Evolutionary conservation across 2,888 invertebrate species (phyloP).

Genomic region (Apodemia zela): DNA sequence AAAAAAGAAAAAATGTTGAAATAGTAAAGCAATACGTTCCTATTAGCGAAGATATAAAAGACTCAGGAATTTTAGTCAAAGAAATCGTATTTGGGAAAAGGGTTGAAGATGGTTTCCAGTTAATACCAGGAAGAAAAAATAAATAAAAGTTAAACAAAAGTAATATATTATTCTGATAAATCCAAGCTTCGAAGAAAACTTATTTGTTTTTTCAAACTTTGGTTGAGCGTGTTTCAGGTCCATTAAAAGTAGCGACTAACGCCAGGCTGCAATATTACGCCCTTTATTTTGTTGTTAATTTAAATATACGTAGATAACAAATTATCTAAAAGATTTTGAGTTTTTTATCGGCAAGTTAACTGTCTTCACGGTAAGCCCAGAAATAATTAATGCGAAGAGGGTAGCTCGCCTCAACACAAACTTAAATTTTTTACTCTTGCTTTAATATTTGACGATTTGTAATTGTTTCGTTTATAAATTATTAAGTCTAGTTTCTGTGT

Average conservation of each 20-base stretch:
- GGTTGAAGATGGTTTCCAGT: not conserved
- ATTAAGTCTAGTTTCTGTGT: too few relatives aligned
- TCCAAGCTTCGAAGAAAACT: not conserved
- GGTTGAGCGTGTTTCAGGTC: not conserved
- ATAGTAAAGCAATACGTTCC: slow-evolving; percentile 30
- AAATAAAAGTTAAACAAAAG: not conserved
- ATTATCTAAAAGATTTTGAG: not conserved
- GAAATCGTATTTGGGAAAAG: not conserved
- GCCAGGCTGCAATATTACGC: not conserved
- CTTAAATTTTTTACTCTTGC: too few relatives aligned
- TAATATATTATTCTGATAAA: not conserved
- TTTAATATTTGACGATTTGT: too few relatives aligned
- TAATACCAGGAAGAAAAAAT: not conserved
- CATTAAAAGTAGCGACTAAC: not conserved
- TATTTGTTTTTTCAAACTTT: not conserved
- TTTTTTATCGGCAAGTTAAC: too few relatives aligned
- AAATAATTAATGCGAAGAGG: too few relatives aligned
- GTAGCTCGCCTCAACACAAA: too few relatives aligned
- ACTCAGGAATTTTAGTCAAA: slow-evolving; percentile 18
- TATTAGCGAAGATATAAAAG: slow-evolving; percentile 34
- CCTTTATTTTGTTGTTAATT: not conserved
- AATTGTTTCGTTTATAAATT: too few relatives aligned
- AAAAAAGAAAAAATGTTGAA: slow-evolving; percentile 18
- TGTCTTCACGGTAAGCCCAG: too few relatives aligned
- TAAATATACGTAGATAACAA: not conserved